Evolutionary conservation across 2,797 vertebrate genomes (phyloP).

Genomic region (Anomalospiza imberbis): DNA sequence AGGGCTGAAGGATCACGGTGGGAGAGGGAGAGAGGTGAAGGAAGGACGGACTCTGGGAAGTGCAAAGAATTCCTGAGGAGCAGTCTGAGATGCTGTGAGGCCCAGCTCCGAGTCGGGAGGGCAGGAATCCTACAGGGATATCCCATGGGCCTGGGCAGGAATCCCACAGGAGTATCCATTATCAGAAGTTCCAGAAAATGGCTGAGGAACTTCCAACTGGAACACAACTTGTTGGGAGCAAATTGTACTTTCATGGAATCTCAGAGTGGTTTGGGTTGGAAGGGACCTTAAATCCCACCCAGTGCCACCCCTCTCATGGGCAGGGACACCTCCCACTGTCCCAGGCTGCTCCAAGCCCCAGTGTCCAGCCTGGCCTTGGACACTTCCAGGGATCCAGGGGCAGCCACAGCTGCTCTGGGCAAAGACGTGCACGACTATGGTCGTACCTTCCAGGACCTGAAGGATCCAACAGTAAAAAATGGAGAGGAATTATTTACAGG

Average conservation of each 20-base stretch:
- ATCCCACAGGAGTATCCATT: neutral
- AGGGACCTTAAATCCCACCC: fast-evolving
- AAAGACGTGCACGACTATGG: neutral
- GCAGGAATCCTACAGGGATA: neutral
- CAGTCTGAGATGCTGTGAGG: neutral
- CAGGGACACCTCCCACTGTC: neutral
- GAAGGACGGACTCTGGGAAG: neutral
- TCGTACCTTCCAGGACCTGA: neutral
- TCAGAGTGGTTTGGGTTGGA: neutral
- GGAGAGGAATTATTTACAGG: neutral
- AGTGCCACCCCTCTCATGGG: no score
- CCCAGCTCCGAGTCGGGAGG: neutral
- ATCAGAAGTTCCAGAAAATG: neutral
- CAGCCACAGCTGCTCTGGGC: neutral
- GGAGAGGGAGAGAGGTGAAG: neutral
- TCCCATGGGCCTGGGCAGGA: neutral
- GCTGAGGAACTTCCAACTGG: neutral
- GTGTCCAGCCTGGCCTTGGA: neutral
- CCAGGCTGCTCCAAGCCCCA: neutral
- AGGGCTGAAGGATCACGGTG: neutral
- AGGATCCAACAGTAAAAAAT: neutral
- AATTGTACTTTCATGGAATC: neutral
- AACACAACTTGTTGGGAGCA: neutral
- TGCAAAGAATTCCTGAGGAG: neutral
- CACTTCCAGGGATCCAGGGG: neutral